phyloP scores from a whole-genome alignment of 2,888 invertebrate species.

The Apamea anceps region DNA sequence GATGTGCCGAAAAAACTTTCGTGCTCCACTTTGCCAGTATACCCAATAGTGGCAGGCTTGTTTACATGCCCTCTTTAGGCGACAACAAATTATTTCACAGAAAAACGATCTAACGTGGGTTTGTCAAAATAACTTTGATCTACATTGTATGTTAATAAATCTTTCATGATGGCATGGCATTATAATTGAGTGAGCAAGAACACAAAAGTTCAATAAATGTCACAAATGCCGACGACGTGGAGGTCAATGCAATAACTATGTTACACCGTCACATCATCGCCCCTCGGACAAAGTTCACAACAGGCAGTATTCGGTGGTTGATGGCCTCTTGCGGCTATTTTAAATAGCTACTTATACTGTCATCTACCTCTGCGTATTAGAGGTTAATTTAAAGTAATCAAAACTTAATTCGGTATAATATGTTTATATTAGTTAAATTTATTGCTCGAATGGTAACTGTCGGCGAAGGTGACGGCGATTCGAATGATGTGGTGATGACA shows the following conservation, averaged over 20 bases:
- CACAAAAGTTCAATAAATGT: slow-evolving; percentile 22
- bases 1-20: background rate
- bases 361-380: slow-evolving; percentile 9
- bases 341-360: slow-evolving; percentile 7
- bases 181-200: background rate
- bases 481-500: background rate
- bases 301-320: background rate
- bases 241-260: slow-evolving; percentile 12
- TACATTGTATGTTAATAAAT: background rate
- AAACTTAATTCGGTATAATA: background rate
- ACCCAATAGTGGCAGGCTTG: background rate
- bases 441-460: slow-evolving; percentile 1
- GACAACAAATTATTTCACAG: background rate
- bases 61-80: background rate
- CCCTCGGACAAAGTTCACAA: background rate
- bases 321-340: background rate
- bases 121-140: background rate
- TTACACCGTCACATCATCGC: background rate
- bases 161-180: background rate
- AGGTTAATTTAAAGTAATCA: slow-evolving; percentile 3
- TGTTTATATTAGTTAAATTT: background rate
- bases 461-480: background rate
- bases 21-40: background rate
- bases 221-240: background rate
- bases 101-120: background rate